phyloP scores from a whole-genome alignment of 2,113 vertebrate genomes.

The Opisthocomus hoazin region DNA sequence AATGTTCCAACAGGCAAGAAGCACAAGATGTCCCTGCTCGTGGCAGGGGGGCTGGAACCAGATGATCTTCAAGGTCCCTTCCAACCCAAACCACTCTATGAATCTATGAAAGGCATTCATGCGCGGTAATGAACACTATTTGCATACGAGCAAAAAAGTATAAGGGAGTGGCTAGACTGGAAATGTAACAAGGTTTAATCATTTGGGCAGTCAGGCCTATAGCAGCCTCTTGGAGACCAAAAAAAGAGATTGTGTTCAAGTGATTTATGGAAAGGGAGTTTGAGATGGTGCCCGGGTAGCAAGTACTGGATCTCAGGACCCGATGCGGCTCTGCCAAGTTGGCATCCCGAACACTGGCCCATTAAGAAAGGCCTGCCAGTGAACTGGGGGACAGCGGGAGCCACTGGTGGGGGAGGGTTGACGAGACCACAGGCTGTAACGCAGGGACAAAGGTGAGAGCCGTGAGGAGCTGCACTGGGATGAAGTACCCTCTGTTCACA shows the following conservation, averaged over 20 bases:
- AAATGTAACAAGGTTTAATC: background rate
- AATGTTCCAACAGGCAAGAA: background rate
- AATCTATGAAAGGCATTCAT: no score
- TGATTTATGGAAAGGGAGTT: accelerated
- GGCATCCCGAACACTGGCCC: accelerated
- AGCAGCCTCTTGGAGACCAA: background rate
- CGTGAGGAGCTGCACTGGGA: accelerated
- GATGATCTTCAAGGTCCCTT: no score
- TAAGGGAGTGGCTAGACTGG: background rate
- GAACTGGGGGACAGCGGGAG: accelerated
- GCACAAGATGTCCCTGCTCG: no score
- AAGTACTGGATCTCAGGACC: background rate
- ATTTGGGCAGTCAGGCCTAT: background rate
- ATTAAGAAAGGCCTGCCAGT: background rate
- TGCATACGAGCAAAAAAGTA: background rate
- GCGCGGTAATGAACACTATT: background rate
- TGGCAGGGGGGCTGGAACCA: no score
- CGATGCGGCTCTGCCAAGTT: background rate
- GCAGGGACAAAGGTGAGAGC: accelerated
- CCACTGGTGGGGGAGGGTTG: background rate
- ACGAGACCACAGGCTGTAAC: accelerated
- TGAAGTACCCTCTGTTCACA: background rate
- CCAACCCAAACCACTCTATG: no score
- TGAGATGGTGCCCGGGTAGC: background rate
- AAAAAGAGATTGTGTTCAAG: background rate